Conservation (phyloP, 2,113 vertebrate genomes). For the Macaca mulatta region DNA sequence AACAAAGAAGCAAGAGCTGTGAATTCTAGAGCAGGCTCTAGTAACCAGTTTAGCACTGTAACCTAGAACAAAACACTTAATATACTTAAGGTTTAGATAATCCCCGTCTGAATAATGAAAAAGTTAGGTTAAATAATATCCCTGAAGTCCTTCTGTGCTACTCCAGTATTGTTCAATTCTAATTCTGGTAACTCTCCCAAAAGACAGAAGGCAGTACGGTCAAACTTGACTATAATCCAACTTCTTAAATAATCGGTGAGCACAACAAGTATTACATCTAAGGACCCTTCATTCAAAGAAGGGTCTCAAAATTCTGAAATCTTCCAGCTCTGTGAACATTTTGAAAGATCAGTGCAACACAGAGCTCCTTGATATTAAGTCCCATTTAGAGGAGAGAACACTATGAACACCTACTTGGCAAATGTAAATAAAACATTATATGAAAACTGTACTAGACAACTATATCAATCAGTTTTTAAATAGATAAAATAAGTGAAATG, state of each 20-base stretch:
- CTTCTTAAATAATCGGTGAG: not conserved
- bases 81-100: not conserved
- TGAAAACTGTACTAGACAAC: constrained; percentile 8
- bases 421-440: constrained; percentile 13
- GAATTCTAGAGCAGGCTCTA: not conserved
- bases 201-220: not conserved
- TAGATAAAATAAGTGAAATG: constrained; percentile 23
- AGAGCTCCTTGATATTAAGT: not conserved
- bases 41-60: not conserved
- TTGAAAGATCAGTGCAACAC: not conserved
- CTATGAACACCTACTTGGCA: not conserved
- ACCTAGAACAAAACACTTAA: constrained; percentile 12
- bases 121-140: not conserved
- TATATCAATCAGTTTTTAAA: not conserved
- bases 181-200: not conserved
- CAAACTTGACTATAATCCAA: not conserved
- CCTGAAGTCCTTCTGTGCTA: not conserved
- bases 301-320: not conserved
- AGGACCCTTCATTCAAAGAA: constrained; percentile 5
- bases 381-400: not conserved
- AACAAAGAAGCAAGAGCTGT: not conserved
- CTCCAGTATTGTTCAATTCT: not conserved
- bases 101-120: not conserved
- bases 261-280: not conserved
- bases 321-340: not conserved